Evolutionary conservation across 2,113 vertebrate genomes (phyloP), one percentile per base, ranked within the genome.

Genomic region (Uropsilus gracilis): DNA sequence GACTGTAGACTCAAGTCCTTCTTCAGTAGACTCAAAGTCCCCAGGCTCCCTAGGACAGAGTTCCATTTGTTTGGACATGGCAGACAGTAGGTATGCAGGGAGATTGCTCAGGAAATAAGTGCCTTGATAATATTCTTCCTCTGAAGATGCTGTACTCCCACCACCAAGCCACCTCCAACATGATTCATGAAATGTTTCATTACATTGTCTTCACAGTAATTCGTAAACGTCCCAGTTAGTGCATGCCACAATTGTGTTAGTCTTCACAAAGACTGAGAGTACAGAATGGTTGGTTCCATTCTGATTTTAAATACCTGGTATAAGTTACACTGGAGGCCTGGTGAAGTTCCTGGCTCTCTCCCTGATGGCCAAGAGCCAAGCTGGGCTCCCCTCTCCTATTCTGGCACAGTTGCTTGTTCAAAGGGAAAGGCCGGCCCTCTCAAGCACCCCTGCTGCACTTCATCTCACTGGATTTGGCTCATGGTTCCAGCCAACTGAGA

Each of bases 401-500:
- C 64, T 34, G 4, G 0, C 16, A 34, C 84, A 44, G 28, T 34
- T 9, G 72, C 48, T 88, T 55, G 42, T 20, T 86, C 64, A 78
- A 69, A 84, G 73, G 73, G 78, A 95, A 86, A 34, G 17, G 37
- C 89, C 0, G 83, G 92, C 69, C 86, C 22, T 94, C 26, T 0
- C n/a, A 0, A 2, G 69, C 90, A 95, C 80, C 76, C 95, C 92
- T 96, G 91, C 93, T 96, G 95, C 61, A 82, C 66, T 93, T 88
- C 95, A 90, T 97, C 92, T 94, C 12, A 1, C 78, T 92, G 83
- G 66, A 72, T 94, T 94, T 91, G 84, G 90, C 76, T 94, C 83
- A 89, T 37, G 9, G n/a, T 96, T 97, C 91, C 89, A 95, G 93
- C 93, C 96, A 81, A 96, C 90, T 97, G 97, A 97, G 93, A 95